Evolutionary conservation across 2,888 invertebrate species (phyloP).

Genomic region (Philereme transversata): DNA sequence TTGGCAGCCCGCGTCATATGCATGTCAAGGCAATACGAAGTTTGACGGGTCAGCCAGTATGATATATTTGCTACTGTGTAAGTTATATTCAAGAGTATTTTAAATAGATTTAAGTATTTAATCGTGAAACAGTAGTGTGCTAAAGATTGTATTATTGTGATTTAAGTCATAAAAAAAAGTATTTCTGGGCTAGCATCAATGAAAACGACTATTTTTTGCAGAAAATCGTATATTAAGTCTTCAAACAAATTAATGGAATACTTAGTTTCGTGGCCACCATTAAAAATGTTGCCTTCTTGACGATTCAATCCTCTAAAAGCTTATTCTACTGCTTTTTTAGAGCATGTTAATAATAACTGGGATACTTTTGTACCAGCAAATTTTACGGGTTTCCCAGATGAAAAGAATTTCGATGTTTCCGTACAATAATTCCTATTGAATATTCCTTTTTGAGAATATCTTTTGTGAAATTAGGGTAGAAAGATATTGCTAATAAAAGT

Average conservation of each 20-base stretch:
- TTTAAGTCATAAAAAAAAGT: no score
- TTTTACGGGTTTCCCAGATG: slow-evolving; percentile 15
- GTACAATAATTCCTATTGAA: slow-evolving; percentile 11
- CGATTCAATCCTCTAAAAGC: slow-evolving; percentile 65
- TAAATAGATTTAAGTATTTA: no score
- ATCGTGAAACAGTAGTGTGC: no score
- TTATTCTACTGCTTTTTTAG: slow-evolving; percentile 41
- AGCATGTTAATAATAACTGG: slow-evolving; percentile 44
- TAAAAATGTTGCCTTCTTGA: slow-evolving; percentile 46
- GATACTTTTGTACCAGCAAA: slow-evolving; percentile 22
- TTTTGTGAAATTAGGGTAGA: neutral
- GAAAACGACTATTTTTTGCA: neutral
- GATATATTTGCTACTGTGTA: no score
- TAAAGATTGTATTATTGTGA: no score
- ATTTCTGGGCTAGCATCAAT: neutral
- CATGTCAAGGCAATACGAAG: no score
- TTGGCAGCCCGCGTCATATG: no score
- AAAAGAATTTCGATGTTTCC: slow-evolving; percentile 22
- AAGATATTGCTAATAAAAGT: neutral
- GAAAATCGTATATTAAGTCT: neutral
- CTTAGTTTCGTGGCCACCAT: slow-evolving; percentile 23
- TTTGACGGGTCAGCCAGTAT: no score
- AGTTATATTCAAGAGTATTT: no score
- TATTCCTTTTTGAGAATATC: slow-evolving; percentile 12
- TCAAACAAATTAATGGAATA: neutral